Conservation (phyloP, 2,888 invertebrate genomes). For the Eremobia ochroleuca region DNA sequence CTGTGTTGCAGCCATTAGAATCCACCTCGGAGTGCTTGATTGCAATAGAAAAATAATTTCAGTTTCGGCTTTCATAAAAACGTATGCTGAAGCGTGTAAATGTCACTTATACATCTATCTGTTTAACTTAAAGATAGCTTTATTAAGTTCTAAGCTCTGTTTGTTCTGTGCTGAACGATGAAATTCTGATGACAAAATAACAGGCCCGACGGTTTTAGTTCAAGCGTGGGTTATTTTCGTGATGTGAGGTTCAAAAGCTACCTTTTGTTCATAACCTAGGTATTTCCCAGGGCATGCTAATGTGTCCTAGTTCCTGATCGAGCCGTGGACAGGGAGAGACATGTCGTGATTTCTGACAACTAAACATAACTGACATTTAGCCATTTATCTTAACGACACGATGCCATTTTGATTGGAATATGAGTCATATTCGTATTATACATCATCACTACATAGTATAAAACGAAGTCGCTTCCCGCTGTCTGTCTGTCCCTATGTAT, state of each 20-base stretch:
- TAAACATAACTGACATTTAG: constrained; percentile 69
- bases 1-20: not conserved
- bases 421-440: constrained; percentile 35
- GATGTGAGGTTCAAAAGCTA: constrained; percentile 46
- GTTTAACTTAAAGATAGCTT: not conserved
- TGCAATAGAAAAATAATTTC: not conserved
- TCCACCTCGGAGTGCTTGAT: not conserved
- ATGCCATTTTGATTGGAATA: constrained; percentile 27
- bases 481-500: too few species aligned
- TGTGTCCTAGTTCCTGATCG: constrained; percentile 53
- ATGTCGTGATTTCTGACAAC: constrained; percentile 67
- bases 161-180: not conserved
- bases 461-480: too few species aligned
- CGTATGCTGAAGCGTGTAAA: not conserved
- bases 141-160: not conserved
- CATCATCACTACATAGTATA: too few species aligned
- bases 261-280: constrained; percentile 48
- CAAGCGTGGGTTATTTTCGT: constrained; percentile 49
- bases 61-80: not conserved
- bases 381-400: constrained; percentile 53
- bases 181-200: constrained; percentile 14
- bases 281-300: constrained; percentile 53
- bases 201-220: constrained; percentile 15
- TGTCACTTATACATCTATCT: not conserved
- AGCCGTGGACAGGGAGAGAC: constrained; percentile 36